Percentiles rank a stretch among this genome's conserved stretches.
phyloP scores from a whole-genome alignment of 1,140 invertebrate genomes.

The Musca domestica region DNA sequence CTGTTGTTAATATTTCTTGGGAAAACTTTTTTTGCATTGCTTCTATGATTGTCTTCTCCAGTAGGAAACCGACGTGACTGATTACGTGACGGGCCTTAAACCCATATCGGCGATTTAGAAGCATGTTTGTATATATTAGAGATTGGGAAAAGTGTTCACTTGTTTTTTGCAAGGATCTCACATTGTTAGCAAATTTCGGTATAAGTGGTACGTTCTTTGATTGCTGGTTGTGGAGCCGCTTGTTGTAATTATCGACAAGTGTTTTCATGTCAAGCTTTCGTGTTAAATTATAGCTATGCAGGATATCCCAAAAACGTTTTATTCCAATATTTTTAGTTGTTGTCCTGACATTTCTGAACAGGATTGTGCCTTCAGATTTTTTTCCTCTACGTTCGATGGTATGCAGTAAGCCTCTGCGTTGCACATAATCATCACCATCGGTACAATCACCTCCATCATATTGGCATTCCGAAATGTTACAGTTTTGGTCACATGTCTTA shows the following conservation, averaged over 20 bases:
- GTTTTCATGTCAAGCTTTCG: constrained; percentile 42
- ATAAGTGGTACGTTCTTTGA: too few relatives aligned
- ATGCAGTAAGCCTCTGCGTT: not conserved
- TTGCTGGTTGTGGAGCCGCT: constrained; percentile 25
- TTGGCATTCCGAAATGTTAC: constrained; percentile 73
- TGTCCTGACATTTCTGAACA: not conserved
- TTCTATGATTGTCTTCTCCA: constrained; percentile 68
- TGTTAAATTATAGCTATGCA: constrained; percentile 38
- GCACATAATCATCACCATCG: not conserved
- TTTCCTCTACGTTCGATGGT: not conserved
- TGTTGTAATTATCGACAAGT: constrained; percentile 47
- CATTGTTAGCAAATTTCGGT: too few relatives aligned
- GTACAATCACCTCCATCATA: constrained; percentile 71
- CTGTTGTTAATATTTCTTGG: constrained; percentile 65
- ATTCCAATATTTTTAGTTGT: not conserved
- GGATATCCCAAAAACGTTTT: constrained; percentile 27
- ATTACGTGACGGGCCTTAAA: constrained; percentile 72
- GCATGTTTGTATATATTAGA: constrained; percentile 71
- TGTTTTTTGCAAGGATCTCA: too few relatives aligned
- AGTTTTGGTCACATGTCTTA: constrained; percentile 77
- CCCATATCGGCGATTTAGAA: constrained; percentile 74
- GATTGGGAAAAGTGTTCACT: too few relatives aligned
- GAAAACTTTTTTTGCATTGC: constrained; percentile 68
- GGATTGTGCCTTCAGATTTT: constrained; percentile 29
- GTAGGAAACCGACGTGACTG: constrained; percentile 76